These are phyloP conservation scores for Sialis fuliginosa DNA, from an alignment of 2,888 invertebrate species.

Conservation along the genomic window DNA sequence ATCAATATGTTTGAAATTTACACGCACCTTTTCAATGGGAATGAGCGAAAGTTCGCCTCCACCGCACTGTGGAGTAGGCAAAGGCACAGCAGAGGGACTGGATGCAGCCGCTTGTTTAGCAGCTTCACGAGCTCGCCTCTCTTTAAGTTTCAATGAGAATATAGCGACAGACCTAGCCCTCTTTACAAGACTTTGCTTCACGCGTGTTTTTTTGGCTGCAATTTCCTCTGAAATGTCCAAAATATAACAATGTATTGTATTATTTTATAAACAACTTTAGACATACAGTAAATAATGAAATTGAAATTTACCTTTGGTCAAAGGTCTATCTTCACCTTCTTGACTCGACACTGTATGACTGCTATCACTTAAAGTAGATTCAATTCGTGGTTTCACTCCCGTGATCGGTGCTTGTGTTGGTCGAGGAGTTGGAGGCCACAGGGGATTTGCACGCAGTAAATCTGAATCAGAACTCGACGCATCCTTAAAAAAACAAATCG, in stretches of 20 bases:
- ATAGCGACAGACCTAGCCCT: slow-evolving; percentile 72
- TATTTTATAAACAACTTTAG: slow-evolving; percentile 1
- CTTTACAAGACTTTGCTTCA: slow-evolving; percentile 63
- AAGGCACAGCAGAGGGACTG: slow-evolving; percentile 21
- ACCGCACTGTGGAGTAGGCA: slow-evolving; percentile 44
- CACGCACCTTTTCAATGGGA: slow-evolving; percentile 56
- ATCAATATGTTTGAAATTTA: neutral
- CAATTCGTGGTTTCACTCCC: slow-evolving; percentile 12
- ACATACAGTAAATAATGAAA: slow-evolving; percentile 1
- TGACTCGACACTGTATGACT: slow-evolving; percentile 36
- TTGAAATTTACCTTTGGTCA: slow-evolving; percentile 18
- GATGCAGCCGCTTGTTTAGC: slow-evolving; percentile 36
- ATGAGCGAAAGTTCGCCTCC: slow-evolving; percentile 72
- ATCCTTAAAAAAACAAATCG: slow-evolving; percentile 17
- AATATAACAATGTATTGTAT: neutral
- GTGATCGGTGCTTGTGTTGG: slow-evolving; percentile 12
- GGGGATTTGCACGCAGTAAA: slow-evolving; percentile 22
- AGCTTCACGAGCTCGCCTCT: slow-evolving; percentile 61
- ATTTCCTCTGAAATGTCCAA: slow-evolving; percentile 31
- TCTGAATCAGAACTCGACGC: slow-evolving; percentile 40
- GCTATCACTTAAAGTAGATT: slow-evolving; percentile 32
- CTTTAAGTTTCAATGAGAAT: slow-evolving; percentile 64
- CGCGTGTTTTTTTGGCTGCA: slow-evolving; percentile 43
- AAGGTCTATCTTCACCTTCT: slow-evolving; percentile 28
- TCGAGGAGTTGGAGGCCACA: slow-evolving; percentile 24